A percentile compares a stretch with the other conserved stretches of the same genome.
Conservation (phyloP, 1,140 invertebrate genomes). For the Trinorchestia longiramus region DNA sequence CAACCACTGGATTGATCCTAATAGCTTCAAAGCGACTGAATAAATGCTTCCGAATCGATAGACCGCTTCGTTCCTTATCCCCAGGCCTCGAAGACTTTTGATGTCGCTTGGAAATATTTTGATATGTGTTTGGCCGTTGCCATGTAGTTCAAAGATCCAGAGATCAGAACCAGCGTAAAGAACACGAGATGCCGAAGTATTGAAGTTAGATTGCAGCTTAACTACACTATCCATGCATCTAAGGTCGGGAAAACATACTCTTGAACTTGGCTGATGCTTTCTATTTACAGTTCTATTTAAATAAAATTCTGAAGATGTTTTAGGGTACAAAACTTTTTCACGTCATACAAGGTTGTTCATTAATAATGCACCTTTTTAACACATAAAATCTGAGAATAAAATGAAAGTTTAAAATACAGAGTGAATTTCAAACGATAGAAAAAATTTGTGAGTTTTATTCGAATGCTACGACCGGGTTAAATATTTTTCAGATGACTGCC, state of each 20-base stretch:
- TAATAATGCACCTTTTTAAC: background rate
- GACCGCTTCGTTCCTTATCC: conserved; percentile 38
- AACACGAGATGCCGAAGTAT: background rate
- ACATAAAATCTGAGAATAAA: background rate
- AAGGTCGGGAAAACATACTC: background rate
- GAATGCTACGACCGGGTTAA: too few relatives aligned
- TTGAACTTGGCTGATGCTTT: background rate
- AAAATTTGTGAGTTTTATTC: too few relatives aligned
- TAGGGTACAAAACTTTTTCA: background rate
- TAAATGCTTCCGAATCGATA: conserved; percentile 41
- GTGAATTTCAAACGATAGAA: too few relatives aligned
- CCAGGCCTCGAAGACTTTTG: background rate
- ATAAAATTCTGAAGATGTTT: background rate
- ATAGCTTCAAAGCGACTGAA: conserved; percentile 52
- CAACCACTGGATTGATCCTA: conserved; percentile 42
- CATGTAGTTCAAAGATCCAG: conserved; percentile 44
- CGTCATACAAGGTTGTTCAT: background rate
- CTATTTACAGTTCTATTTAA: background rate
- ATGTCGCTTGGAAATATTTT: conserved; percentile 25
- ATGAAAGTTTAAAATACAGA: too few relatives aligned
- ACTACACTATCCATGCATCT: background rate
- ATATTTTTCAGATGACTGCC: too few relatives aligned
- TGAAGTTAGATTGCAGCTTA: background rate
- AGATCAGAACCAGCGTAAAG: background rate
- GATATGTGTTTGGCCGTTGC: background rate